These are phyloP conservation scores for Ochropleura plecta DNA, from an alignment of 2,888 invertebrate genomes.

Conservation along the genomic window DNA sequence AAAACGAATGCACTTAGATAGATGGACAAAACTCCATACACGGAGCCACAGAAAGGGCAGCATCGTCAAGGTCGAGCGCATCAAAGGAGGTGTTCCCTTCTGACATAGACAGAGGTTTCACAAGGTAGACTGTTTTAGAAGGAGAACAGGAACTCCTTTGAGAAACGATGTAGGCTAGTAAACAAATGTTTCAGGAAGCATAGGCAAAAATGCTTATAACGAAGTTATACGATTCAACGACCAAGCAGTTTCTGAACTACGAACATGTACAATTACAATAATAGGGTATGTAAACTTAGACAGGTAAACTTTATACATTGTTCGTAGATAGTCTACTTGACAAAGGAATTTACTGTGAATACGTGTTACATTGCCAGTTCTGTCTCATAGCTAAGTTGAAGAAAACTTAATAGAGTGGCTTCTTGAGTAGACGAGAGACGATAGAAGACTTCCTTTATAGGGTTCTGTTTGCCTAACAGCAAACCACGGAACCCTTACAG, in stretches of 20 bases:
- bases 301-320: constrained; percentile 45
- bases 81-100: too few relatives aligned
- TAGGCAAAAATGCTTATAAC: neutral
- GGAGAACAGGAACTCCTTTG: neutral
- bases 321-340: constrained; percentile 30
- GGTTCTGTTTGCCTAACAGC: too few relatives aligned
- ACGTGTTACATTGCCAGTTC: constrained; percentile 24
- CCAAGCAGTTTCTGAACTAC: constrained; percentile 4
- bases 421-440: neutral
- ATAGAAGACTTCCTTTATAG: neutral
- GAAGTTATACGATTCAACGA: neutral
- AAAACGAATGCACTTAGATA: too few relatives aligned
- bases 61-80: too few relatives aligned
- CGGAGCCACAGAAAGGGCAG: too few relatives aligned
- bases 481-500: too few relatives aligned
- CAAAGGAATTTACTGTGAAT: constrained; percentile 44
- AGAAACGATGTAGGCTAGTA: neutral
- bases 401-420: constrained; percentile 27
- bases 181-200: neutral
- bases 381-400: constrained; percentile 1
- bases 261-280: constrained; percentile 31
- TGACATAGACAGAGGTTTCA: too few relatives aligned
- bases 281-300: constrained; percentile 37
- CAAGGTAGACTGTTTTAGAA: too few relatives aligned
- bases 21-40: too few relatives aligned